Base-by-base conservation (phyloP, 2,113 vertebrate genomes). In the Nannospalax galili region DNA sequence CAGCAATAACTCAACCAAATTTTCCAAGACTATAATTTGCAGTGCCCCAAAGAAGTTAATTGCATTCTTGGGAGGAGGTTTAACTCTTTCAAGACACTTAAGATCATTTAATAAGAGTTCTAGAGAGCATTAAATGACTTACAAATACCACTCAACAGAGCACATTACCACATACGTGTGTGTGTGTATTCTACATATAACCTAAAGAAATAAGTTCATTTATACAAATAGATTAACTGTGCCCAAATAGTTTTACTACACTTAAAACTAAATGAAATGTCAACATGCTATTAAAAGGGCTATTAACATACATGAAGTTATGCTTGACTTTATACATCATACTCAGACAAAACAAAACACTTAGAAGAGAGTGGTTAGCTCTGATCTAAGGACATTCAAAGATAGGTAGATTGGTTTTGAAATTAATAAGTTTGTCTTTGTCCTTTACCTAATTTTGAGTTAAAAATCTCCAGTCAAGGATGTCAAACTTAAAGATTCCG, bases 1-100 rank as follows among this genome's bases (percentile, higher is more conserved):
- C 82, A 26, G 64, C 87, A 94, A 90, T 95, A 97, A 97, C 74
- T 96, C 95, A 91, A 75, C 81, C 91, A 92, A 84, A 96, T 96
- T 98, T 96, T 96, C 89, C 40, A 73, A 87, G 96, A 95, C 82
- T 88, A 37, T 77, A 94, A 96, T 95, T 96, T 91, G 79, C 58
- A 87, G 67, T 85, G 94, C 92, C 95, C 92, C 72, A 84, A 81
- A 90, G 94, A 96, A 96, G 65, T 73, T 87, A 96, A 97, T 37
- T 96, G 96, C 84, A 77, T 90, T 91, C 48, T 56, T 92, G 40
- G 60, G 80, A 95, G 73, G 40, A 90, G 17, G 80, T n/a, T 97
- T 97, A 97, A 95, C 94, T 91, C 82, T 93, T 96, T 94, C 78
- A 74, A 84, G 28, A 16, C 52, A 72, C 92, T 86, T 80, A 92